Evolutionary conservation across 2,113 vertebrate genomes (phyloP).

Genomic region (Melospiza georgiana): DNA sequence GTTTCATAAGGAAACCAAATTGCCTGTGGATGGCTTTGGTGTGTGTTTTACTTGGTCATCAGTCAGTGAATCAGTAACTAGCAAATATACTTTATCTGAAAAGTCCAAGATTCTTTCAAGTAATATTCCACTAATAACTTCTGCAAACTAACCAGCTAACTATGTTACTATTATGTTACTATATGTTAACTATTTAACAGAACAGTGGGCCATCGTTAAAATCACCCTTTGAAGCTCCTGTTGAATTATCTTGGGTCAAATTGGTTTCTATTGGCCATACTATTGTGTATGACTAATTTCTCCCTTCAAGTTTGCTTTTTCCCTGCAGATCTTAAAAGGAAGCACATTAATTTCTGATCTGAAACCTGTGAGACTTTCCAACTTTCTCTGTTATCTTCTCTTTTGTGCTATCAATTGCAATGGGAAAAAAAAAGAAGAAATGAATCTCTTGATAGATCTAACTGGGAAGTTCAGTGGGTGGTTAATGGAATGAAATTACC

Average conservation of each 20-base stretch:
- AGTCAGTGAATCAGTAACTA: neutral
- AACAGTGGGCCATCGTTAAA: neutral
- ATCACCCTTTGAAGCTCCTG: neutral
- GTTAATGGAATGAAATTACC: neutral
- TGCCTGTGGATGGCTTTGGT: neutral
- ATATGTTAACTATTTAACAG: neutral
- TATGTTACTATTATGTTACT: neutral
- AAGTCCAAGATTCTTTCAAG: neutral
- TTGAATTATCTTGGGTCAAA: neutral
- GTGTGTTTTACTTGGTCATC: neutral
- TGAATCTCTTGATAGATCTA: neutral
- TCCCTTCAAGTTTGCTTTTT: neutral
- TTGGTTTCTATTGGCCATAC: neutral
- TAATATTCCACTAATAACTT: neutral
- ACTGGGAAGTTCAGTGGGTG: neutral
- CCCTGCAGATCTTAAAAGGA: neutral
- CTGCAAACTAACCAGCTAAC: neutral
- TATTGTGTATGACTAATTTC: neutral
- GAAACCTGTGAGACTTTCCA: neutral
- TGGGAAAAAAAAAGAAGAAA: neutral
- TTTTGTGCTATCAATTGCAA: neutral
- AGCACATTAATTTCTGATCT: neutral
- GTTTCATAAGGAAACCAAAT: neutral
- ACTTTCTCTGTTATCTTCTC: neutral
- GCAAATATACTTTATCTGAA: neutral